Conservation (phyloP, 2,113 vertebrate species). For the Bufo gargarizans region DNA sequence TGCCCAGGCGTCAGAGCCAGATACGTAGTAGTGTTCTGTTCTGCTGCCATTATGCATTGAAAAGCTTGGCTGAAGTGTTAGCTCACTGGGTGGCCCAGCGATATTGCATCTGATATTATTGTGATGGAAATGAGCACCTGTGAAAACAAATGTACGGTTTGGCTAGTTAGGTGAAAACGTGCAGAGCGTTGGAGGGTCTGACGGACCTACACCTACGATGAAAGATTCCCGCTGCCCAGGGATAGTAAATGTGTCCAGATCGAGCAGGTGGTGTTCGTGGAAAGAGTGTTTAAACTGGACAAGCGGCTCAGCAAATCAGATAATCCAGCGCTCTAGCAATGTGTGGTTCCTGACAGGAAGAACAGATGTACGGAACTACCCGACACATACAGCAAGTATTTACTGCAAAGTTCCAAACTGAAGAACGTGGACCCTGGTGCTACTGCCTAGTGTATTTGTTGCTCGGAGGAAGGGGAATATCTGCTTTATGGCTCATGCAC, state of each 20-base stretch:
- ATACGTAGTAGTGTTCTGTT: neutral
- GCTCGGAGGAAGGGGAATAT: too few relatives aligned
- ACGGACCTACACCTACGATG: slow-evolving; percentile 11
- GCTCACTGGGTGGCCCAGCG: neutral
- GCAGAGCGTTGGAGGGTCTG: neutral
- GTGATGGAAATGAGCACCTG: slow-evolving; percentile 29
- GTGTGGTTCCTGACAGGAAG: neutral
- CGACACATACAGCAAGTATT: too few relatives aligned
- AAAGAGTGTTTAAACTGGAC: slow-evolving; percentile 8
- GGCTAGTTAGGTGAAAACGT: slow-evolving; percentile 10
- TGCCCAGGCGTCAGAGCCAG: neutral
- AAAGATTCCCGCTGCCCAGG: neutral
- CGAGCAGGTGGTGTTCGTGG: slow-evolving; percentile 1
- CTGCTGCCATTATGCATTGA: neutral
- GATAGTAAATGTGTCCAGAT: slow-evolving; percentile 1
- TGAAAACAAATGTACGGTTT: slow-evolving; percentile 12
- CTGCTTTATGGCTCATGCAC: too few relatives aligned
- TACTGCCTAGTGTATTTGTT: too few relatives aligned
- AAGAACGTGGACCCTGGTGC: too few relatives aligned
- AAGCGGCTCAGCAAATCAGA: neutral
- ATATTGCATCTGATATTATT: neutral
- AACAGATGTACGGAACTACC: neutral
- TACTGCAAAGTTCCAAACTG: too few relatives aligned
- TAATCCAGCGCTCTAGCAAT: neutral
- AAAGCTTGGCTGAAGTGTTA: neutral